Conservation (phyloP, 2,113 vertebrate genomes). For the Cyprinodon brontotheroides region DNA sequence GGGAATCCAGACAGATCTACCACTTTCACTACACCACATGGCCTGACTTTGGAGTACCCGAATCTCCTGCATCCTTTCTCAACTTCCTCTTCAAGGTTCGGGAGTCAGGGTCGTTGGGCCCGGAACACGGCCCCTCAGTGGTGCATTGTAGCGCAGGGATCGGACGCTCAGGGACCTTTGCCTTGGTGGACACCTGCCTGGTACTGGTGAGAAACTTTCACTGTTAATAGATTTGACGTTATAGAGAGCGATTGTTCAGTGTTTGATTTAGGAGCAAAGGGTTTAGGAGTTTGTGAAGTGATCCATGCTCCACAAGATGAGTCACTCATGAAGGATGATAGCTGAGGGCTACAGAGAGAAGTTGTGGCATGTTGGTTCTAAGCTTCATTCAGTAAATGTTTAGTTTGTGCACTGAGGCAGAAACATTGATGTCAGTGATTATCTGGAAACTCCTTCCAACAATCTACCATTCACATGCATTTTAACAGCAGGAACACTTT, state of each 20-base stretch:
- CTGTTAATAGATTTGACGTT: not conserved
- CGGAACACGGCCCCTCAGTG: conserved; percentile 87
- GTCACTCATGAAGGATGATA: not conserved
- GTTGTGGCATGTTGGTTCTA: conserved; percentile 4
- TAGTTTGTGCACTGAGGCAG: not conserved
- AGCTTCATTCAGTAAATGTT: not conserved
- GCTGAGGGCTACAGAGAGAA: not conserved
- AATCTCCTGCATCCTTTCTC: conserved; percentile 96
- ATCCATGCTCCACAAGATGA: conserved; percentile 6
- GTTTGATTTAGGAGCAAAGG: not conserved
- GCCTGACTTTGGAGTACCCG: conserved; percentile 99
- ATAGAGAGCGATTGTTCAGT: not conserved
- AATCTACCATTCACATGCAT: not conserved
- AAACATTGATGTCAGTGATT: not conserved
- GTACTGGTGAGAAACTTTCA: conserved; percentile 85
- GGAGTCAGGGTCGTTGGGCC: conserved; percentile 87
- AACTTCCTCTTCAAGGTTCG: conserved; percentile 96
- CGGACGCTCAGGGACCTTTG: conserved; percentile 93
- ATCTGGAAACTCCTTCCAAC: not conserved
- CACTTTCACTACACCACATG: conserved; percentile 99
- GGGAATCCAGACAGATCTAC: conserved; percentile 89
- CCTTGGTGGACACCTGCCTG: conserved; percentile 94
- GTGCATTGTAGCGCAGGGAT: conserved; percentile 98
- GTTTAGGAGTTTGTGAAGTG: not conserved
- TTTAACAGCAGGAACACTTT: not conserved